Evolutionary conservation across 2,888 invertebrate species (phyloP).

Genomic region (Spisula subtruncata): DNA sequence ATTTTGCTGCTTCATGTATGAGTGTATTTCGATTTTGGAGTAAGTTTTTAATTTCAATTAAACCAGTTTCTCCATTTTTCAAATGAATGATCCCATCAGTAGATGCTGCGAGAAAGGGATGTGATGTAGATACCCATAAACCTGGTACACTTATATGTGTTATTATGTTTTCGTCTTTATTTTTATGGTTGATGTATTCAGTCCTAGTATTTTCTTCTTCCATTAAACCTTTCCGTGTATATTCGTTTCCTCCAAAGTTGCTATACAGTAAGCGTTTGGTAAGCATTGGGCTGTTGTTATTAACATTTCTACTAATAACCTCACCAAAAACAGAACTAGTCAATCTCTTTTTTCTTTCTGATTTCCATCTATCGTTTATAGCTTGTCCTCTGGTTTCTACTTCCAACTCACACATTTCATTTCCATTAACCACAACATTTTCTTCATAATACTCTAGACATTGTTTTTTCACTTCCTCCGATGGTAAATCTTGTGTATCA

Average conservation of each 20-base stretch:
- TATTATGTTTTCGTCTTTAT: not conserved
- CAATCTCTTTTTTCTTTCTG: slow-evolving; percentile 38
- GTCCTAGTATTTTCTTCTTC: slow-evolving; percentile 23
- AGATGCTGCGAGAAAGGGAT: not conserved
- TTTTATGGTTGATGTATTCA: not conserved
- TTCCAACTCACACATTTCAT: slow-evolving; percentile 13
- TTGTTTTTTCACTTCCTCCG: not conserved
- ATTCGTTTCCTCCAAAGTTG: not conserved
- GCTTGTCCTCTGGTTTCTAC: slow-evolving; percentile 28
- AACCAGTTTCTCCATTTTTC: not conserved
- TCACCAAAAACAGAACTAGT: slow-evolving; percentile 39
- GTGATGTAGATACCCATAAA: not conserved
- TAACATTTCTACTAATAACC: not conserved
- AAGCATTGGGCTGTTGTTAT: not conserved
- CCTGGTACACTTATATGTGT: not conserved
- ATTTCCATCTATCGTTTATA: not conserved
- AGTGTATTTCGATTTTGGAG: not conserved
- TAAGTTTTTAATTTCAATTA: not conserved
- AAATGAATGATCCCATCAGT: not conserved
- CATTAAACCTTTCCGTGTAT: not conserved
- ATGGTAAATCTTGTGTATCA: slow-evolving; percentile 17
- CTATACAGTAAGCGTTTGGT: slow-evolving; percentile 5
- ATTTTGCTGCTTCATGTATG: not conserved
- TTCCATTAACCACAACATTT: not conserved
- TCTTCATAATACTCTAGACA: not conserved